Conservation (phyloP, 1,140 invertebrate genomes). For the Riptortus pedestris region DNA sequence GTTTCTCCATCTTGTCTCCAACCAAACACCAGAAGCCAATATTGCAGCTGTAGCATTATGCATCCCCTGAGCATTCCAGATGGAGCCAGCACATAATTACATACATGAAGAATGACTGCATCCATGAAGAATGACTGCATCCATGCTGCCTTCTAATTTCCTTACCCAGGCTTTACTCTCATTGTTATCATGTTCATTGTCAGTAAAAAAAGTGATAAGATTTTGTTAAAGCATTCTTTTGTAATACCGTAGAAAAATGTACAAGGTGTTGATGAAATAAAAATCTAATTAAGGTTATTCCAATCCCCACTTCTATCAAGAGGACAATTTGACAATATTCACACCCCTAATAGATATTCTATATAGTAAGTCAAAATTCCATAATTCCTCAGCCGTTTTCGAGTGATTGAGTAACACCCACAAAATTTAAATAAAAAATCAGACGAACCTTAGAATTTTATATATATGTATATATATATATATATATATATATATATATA, state of each 20-base stretch:
- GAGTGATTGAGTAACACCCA: not conserved
- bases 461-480: too few relatives aligned
- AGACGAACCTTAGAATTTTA: too few relatives aligned
- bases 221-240: too few relatives aligned
- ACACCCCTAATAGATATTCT: too few relatives aligned
- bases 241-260: too few relatives aligned
- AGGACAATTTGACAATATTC: too few relatives aligned
- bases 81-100: not conserved
- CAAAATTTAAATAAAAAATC: too few relatives aligned
- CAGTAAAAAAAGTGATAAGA: not conserved
- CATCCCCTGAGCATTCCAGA: constrained; percentile 15
- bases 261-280: too few relatives aligned
- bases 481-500: too few relatives aligned
- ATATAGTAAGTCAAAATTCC: not conserved
- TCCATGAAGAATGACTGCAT: not conserved
- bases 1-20: not conserved
- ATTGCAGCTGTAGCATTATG: not conserved
- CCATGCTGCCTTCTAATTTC: not conserved
- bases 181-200: not conserved
- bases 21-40: not conserved
- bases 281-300: too few relatives aligned
- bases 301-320: too few relatives aligned
- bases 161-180: not conserved
- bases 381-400: not conserved
- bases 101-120: not conserved